These are phyloP conservation scores for Cyrtonyx montezumae DNA, from an alignment of 2,113 vertebrate genomes.

Conservation along the genomic window DNA sequence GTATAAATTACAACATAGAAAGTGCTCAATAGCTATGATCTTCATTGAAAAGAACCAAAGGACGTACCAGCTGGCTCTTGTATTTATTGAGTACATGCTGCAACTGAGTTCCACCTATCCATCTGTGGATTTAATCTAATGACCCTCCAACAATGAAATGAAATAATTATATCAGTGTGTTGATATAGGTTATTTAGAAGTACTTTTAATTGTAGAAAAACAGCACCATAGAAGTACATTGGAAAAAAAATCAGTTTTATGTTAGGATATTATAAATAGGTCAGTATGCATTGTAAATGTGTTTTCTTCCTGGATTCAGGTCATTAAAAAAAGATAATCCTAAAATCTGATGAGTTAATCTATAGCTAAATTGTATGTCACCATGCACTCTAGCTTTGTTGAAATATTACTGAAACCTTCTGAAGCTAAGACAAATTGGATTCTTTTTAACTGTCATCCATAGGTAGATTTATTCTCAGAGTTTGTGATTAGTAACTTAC, in stretches of 20 bases:
- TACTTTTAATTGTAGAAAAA: neutral
- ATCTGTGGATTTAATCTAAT: neutral
- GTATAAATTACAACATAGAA: neutral
- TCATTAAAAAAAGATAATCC: slow-evolving; percentile 32
- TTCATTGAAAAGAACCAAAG: neutral
- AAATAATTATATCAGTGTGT: neutral
- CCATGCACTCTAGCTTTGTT: slow-evolving; percentile 44
- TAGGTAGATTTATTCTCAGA: slow-evolving; percentile 47
- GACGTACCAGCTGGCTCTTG: accelerated
- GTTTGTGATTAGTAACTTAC: neutral
- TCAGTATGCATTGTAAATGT: neutral
- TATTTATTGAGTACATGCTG: neutral
- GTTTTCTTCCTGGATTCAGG: slow-evolving; percentile 23
- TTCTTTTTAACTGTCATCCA: slow-evolving; percentile 38
- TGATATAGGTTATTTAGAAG: neutral
- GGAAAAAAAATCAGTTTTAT: neutral
- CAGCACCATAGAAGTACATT: neutral
- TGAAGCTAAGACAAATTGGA: slow-evolving; percentile 57
- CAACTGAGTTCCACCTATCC: no score
- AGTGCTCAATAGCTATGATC: neutral
- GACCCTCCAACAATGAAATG: neutral
- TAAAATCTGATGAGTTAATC: slow-evolving; percentile 43
- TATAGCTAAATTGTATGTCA: slow-evolving; percentile 43
- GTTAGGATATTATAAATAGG: neutral
- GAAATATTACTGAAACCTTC: slow-evolving; percentile 65